Percentiles rank a stretch among this genome's conserved stretches.
These are phyloP conservation scores for Streptopelia turtur DNA, from an alignment of 2,797 vertebrate genomes.

Conservation along the genomic window DNA sequence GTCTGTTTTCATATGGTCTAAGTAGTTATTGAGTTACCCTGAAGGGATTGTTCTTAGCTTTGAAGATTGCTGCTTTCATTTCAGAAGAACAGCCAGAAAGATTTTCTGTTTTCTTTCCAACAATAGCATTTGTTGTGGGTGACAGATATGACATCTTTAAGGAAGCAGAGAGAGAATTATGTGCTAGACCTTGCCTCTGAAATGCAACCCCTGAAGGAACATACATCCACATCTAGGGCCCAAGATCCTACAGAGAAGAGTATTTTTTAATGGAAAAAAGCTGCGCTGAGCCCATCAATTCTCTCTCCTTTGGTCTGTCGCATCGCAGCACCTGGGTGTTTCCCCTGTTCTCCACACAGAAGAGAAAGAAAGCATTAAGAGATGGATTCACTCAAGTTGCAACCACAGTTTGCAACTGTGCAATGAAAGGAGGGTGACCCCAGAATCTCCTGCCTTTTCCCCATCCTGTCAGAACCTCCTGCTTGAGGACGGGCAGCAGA, in stretches of 20 bases:
- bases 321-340: background rate
- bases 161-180: background rate
- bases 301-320: background rate
- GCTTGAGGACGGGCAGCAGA: background rate
- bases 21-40: background rate
- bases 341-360: background rate
- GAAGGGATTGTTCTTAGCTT: conserved; percentile 29
- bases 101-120: conserved; percentile 40
- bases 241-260: background rate
- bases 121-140: conserved; percentile 28
- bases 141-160: conserved; percentile 25
- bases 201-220: background rate
- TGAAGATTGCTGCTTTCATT: conserved; percentile 48
- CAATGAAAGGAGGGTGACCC: rapidly evolving
- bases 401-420: rapidly evolving
- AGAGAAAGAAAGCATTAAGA: background rate
- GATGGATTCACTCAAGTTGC: rapidly evolving
- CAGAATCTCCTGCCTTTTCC: background rate
- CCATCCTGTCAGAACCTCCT: background rate
- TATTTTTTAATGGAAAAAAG: background rate
- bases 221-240: background rate
- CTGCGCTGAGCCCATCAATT: background rate
- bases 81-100: conserved; percentile 16
- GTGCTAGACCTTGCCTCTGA: background rate
- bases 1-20: background rate